phyloP scores from a whole-genome alignment of 30 jellyfish, hydroid and myxozoan species.

The Cassiopea xamachana region DNA sequence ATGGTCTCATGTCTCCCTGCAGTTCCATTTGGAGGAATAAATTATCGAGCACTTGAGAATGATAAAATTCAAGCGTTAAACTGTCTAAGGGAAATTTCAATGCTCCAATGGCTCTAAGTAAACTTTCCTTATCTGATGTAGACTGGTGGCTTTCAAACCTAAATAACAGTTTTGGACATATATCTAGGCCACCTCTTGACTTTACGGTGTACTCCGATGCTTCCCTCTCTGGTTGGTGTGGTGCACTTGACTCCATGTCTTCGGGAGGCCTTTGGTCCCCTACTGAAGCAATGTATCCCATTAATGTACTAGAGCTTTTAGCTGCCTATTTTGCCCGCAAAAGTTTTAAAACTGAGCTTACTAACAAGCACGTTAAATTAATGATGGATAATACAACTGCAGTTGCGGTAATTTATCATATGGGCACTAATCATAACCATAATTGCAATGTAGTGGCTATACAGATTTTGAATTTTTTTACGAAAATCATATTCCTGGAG shows the following conservation, averaged over 20 bases:
- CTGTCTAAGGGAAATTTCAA: neutral
- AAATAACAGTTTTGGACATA: neutral
- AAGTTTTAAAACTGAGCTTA: constrained; percentile 11
- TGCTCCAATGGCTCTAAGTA: constrained; percentile 6
- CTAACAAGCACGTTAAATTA: constrained; percentile 30
- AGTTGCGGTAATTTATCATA: constrained; percentile 36
- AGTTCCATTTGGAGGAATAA: constrained; percentile 32
- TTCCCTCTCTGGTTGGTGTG: constrained; percentile 53
- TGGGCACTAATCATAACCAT: constrained; percentile 49
- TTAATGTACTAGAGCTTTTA: constrained; percentile 14
- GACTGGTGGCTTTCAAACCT: constrained; percentile 50
- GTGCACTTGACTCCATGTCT: neutral
- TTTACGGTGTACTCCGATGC: constrained; percentile 38
- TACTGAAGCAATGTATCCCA: constrained; percentile 24
- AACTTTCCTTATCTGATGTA: neutral
- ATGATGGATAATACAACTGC: constrained; percentile 66
- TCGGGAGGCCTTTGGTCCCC: constrained; percentile 47
- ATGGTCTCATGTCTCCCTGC: constrained; percentile 56
- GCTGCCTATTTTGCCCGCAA: constrained; percentile 33
- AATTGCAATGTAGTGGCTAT: constrained; percentile 16
- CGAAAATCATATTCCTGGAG: constrained; percentile 43
- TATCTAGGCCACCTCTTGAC: constrained; percentile 24
- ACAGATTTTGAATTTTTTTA: constrained; percentile 35
- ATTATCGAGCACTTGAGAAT: constrained; percentile 4
- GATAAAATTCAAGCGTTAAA: constrained; percentile 14